phyloP scores from a whole-genome alignment of 2,888 invertebrate species.

The Synanthedon formicaeformis region DNA sequence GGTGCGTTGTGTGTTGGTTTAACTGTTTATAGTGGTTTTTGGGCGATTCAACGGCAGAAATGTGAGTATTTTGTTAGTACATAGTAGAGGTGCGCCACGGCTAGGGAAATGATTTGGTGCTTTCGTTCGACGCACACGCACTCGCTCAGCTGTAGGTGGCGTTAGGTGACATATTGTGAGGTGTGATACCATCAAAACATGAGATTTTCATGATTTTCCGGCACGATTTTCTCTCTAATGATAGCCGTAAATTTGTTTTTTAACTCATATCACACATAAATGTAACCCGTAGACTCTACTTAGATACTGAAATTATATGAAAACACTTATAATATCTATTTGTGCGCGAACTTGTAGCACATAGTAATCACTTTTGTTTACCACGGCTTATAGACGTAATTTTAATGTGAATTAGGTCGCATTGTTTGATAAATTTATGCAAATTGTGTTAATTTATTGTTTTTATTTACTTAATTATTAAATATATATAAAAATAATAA shows the following conservation, averaged over 20 bases:
- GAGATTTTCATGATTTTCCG: slow-evolving; percentile 68
- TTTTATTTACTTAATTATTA: not conserved
- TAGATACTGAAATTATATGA: slow-evolving; percentile 10
- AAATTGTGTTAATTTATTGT: not conserved
- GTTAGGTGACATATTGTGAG: slow-evolving; percentile 53
- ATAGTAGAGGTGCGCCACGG: slow-evolving; percentile 70
- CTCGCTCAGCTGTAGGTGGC: slow-evolving; percentile 69
- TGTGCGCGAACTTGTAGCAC: slow-evolving; percentile 53
- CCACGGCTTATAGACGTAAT: slow-evolving; percentile 30
- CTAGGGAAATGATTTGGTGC: slow-evolving; percentile 72
- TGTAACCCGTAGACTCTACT: not conserved
- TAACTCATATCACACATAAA: slow-evolving; percentile 3
- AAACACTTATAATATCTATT: slow-evolving; percentile 31
- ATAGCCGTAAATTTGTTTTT: slow-evolving; percentile 32
- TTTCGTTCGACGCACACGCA: slow-evolving; percentile 71
- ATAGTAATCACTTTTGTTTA: slow-evolving; percentile 51
- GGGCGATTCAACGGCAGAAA: slow-evolving; percentile 57
- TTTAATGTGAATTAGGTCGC: slow-evolving; percentile 28
- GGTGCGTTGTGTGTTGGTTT: slow-evolving; percentile 62
- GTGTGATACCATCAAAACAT: slow-evolving; percentile 57
- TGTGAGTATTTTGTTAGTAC: slow-evolving; percentile 68
- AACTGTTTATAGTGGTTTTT: slow-evolving; percentile 66
- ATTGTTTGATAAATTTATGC: not conserved
- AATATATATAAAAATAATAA: not conserved
- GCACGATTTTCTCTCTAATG: slow-evolving; percentile 49